Conservation (phyloP, 2,113 vertebrate genomes). For the Dipodomys stephensi region DNA sequence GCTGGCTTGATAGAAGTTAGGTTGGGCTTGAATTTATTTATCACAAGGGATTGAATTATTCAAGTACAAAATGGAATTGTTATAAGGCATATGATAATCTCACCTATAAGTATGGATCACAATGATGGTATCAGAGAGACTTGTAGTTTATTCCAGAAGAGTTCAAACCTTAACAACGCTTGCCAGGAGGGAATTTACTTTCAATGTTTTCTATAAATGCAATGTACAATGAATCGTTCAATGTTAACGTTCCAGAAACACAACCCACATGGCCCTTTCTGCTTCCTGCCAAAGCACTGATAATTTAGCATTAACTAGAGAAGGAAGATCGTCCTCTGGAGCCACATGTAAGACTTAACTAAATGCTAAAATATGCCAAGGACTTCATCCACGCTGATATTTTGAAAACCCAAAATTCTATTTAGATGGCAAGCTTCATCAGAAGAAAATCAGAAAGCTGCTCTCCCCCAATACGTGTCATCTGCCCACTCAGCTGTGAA, state of each 20-base stretch:
- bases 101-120: not conserved
- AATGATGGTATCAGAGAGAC: not conserved
- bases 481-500: slow-evolving; percentile 60
- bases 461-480: not conserved
- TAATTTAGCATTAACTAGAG: slow-evolving; percentile 48
- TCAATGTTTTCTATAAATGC: slow-evolving; percentile 46
- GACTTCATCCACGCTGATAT: slow-evolving; percentile 23
- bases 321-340: slow-evolving; percentile 2
- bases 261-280: slow-evolving; percentile 5
- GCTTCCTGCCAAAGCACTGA: slow-evolving; percentile 48
- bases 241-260: slow-evolving; percentile 45
- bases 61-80: not conserved
- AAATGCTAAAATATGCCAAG: slow-evolving; percentile 13
- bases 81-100: not conserved
- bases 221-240: slow-evolving; percentile 38
- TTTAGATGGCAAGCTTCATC: slow-evolving; percentile 40
- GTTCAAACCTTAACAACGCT: not conserved
- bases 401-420: slow-evolving; percentile 38
- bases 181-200: slow-evolving; percentile 45
- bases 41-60: slow-evolving; percentile 35
- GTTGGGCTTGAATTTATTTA: slow-evolving; percentile 44
- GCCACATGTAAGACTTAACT: not conserved
- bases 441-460: slow-evolving; percentile 32
- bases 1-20: not conserved
- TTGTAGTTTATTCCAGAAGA: slow-evolving; percentile 7